Evolutionary conservation across 2,113 vertebrate species (phyloP).

Genomic region (Notothenia rossii): DNA sequence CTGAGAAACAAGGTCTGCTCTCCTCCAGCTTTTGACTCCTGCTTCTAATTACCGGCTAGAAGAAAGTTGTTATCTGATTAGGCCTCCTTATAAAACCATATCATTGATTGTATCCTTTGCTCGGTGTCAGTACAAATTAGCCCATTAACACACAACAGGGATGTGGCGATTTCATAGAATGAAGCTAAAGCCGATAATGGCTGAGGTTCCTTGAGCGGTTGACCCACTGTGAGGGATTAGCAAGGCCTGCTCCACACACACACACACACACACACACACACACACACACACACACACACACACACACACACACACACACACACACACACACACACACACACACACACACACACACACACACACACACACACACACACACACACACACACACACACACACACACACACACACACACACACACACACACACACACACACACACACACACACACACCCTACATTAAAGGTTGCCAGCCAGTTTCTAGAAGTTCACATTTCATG

Average conservation of each 20-base stretch:
- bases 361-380: too few species aligned
- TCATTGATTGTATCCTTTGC: slow-evolving; percentile 91
- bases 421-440: slow-evolving; percentile 24
- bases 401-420: too few species aligned
- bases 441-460: neutral
- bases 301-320: neutral
- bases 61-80: slow-evolving; percentile 92
- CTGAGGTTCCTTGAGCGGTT: slow-evolving; percentile 68
- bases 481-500: neutral
- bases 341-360: neutral
- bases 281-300: too few species aligned
- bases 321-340: slow-evolving; percentile 20
- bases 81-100: slow-evolving; percentile 75
- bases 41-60: slow-evolving; percentile 90
- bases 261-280: too few species aligned
- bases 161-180: slow-evolving; percentile 81
- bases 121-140: slow-evolving; percentile 89
- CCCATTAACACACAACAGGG: slow-evolving; percentile 84
- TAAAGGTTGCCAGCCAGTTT: too few species aligned
- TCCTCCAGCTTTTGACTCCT: slow-evolving; percentile 82
- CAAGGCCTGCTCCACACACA: slow-evolving; percentile 9
- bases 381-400: too few species aligned
- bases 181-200: slow-evolving; percentile 78
- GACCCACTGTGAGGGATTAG: slow-evolving; percentile 80
- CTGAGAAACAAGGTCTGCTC: slow-evolving; percentile 46